These are phyloP conservation scores for Bombus difficillimus DNA, from an alignment of 1,140 invertebrate genomes.

Conservation along the genomic window DNA sequence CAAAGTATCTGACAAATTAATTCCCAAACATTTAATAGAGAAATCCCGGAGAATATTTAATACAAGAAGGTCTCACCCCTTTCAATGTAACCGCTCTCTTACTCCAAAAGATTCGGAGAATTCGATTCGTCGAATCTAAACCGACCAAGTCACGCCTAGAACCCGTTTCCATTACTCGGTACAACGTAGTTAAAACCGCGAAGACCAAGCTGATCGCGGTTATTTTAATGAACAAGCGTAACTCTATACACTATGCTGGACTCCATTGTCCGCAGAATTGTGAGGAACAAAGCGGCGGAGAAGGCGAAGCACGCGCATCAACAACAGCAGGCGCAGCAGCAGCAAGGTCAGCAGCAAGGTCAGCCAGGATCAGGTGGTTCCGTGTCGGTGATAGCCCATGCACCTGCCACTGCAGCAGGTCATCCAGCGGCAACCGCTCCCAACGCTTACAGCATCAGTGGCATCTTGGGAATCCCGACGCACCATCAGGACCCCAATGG, in stretches of 20 bases:
- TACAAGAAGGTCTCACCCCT: not conserved
- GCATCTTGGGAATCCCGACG: slow-evolving; percentile 93
- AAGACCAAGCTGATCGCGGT: not conserved
- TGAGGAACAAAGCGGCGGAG: slow-evolving; percentile 97
- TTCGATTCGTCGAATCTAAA: not conserved
- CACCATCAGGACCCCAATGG: slow-evolving; percentile 89
- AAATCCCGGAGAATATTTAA: not conserved
- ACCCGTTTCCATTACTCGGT: not conserved
- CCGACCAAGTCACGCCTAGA: not conserved
- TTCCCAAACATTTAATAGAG: not conserved
- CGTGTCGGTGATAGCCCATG: slow-evolving; percentile 87
- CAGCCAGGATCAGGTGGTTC: slow-evolving; percentile 82
- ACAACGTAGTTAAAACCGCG: not conserved
- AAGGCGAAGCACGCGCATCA: slow-evolving; percentile 96
- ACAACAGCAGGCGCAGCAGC: slow-evolving; percentile 86
- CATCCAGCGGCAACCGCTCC: slow-evolving; percentile 79
- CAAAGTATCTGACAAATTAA: not conserved
- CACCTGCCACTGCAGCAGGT: slow-evolving; percentile 85
- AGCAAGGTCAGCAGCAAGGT: slow-evolving; percentile 82
- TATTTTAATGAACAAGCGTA: not conserved
- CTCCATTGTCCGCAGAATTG: slow-evolving; percentile 88
- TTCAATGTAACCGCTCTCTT: not conserved
- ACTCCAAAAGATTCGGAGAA: no score
- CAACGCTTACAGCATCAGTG: slow-evolving; percentile 95
- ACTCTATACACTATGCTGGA: not conserved